Evolutionary conservation across 1,140 invertebrate genomes (phyloP), one percentile per base, ranked within the genome.

Genomic region (Cydia strobilella): DNA sequence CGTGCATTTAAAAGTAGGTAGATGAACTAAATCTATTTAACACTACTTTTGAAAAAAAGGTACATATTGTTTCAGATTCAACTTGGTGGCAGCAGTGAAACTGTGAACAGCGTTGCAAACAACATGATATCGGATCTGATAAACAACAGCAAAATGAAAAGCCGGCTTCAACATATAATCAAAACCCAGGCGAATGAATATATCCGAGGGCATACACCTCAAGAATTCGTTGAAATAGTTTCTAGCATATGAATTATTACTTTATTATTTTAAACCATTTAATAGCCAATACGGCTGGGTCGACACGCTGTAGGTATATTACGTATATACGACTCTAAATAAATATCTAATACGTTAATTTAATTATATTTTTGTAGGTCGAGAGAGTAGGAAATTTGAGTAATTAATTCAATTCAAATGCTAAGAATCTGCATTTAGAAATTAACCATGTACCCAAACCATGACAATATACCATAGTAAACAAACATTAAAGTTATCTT

Each of bases 131-230:
- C 65, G 15, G 31, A 39, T 18, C 15, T 69, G 7, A n/a, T 69
- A 18, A 39, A 9, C 65, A 42, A 18, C 65, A 69, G 65, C 27
- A 7, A 69, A 18, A 18, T 20, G n/a, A 69, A 35, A 13, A 10
- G 10, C 9, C 12, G 18, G n/a, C n/a, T 39, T 15, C 27, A 69
- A 13, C 5, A 23, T 23, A 10, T 69, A 2, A 69, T 69, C 35
- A 69, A 69, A 69, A 15, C 39, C 9, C 20, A 39, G n/a, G 15
- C 31, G 15, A 69, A 20, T 39, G 18, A 42, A 35, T 69, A 18
- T 7, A n/a, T 69, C 15, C 65, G 31, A 42, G 65, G 35, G n/a
- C 31, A 39, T 69, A 69, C 65, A 39, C 65, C 65, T 18, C 6
- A 69, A 69, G 18, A 65, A 35, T 31, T 65, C 25, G 27, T 35